These are phyloP conservation scores for Atta texana DNA, from an alignment of 1,140 invertebrate genomes.

Conservation along the genomic window DNA sequence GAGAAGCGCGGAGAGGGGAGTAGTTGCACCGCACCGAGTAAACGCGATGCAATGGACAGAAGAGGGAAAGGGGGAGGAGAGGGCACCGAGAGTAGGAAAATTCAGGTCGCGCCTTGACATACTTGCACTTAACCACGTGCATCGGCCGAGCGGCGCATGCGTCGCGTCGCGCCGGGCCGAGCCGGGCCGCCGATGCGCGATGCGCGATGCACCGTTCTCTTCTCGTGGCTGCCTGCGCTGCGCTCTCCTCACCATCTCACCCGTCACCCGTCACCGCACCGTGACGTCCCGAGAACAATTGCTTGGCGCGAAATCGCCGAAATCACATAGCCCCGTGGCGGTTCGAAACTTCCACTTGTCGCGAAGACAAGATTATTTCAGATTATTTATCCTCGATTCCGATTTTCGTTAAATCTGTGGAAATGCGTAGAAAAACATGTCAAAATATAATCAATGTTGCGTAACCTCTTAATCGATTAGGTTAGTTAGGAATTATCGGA, in stretches of 20 bases:
- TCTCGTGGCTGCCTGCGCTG: slow-evolving; percentile 13
- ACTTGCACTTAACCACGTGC: slow-evolving; percentile 86
- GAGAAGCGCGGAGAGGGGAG: neutral
- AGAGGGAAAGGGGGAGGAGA: slow-evolving; percentile 15
- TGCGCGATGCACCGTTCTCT: slow-evolving; percentile 61
- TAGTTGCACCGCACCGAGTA: slow-evolving; percentile 64
- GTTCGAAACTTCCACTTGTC: neutral
- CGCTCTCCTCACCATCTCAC: neutral
- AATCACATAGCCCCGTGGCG: neutral
- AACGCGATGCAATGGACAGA: slow-evolving; percentile 56
- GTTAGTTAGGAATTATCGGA: neutral
- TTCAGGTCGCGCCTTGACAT: slow-evolving; percentile 87
- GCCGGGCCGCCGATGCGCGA: slow-evolving; percentile 64
- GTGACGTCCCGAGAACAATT: slow-evolving; percentile 15
- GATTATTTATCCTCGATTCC: neutral
- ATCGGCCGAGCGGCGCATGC: slow-evolving; percentile 82
- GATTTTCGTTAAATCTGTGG: neutral
- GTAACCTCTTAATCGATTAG: neutral
- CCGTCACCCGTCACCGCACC: no score
- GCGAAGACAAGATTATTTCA: neutral
- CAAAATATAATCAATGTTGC: neutral
- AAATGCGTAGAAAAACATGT: neutral
- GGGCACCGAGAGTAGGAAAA: slow-evolving; percentile 84
- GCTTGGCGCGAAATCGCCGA: slow-evolving; percentile 41
- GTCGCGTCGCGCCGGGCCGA: slow-evolving; percentile 46